Evolutionary conservation across 2,797 vertebrate genomes (phyloP), one percentile per base, ranked within the genome.

Genomic region (Cottoperca gobio): DNA sequence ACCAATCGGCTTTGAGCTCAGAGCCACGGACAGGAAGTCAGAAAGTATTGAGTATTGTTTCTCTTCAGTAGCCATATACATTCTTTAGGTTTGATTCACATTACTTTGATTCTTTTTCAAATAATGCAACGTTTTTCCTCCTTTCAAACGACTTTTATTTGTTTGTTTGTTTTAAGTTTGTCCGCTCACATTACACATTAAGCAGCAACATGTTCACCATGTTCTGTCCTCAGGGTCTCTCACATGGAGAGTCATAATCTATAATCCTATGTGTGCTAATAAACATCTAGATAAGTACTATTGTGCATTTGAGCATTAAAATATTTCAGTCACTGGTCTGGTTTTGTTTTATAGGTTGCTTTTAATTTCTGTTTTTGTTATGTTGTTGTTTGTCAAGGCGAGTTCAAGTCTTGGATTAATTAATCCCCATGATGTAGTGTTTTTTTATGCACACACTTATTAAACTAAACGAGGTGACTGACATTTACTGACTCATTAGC

Each of bases 401-500:
- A 39, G 64, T 74, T 78, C 8, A 67, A 67, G n/a, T 8, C 53
- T 54, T 54, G 73, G 24, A 49, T 85, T 76, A 81, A 89, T 88
- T 78, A 75, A 79, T 85, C 59, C 54, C 19, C 16, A 55, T 82
- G 83, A 83, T 86, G 81, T 76, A 54, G 72, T 82, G 42, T 53
- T 43, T 77, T 74, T 82, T 83, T 70, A 74, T 73, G 45, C 13
- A 57, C 28, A 57, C 37, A 74, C 61, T 70, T 78, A 73, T 81
- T 79, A 72, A 85, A 84, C 11, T 71, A 79, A 90, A 90, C 54
- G 79, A 88, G 79, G 82, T 78, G 84, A 76, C 59, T 84, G 89
- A 89, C 85, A 85, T 91, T 90, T 89, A 88, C 81, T 67, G 77
- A 81, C 54, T 88, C 88, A 84, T 90, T 91, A 91, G 73, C 8